These are phyloP conservation scores for Saguinus imperator DNA, from an alignment of 2,113 vertebrate species.

Conservation along the genomic window DNA sequence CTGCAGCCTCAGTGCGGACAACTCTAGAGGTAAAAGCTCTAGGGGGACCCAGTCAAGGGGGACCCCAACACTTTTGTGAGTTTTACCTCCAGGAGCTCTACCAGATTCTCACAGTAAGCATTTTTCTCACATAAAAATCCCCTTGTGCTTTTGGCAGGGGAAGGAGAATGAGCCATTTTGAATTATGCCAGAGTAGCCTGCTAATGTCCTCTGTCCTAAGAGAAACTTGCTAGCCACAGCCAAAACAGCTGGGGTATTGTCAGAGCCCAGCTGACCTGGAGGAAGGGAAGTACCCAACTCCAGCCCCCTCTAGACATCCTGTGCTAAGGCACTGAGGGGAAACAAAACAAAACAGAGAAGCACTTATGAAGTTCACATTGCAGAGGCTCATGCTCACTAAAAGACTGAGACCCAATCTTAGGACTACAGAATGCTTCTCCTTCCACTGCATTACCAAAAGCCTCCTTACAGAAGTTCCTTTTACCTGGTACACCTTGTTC, in stretches of 20 bases:
- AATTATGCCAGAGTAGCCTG: neutral
- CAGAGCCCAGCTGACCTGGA: neutral
- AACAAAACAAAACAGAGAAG: neutral
- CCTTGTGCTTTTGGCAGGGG: neutral
- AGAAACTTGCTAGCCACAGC: neutral
- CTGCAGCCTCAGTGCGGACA: neutral
- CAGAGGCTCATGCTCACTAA: neutral
- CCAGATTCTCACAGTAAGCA: neutral
- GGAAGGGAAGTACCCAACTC: neutral
- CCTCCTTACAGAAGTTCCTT: neutral
- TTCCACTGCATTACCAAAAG: neutral
- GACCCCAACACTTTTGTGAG: neutral
- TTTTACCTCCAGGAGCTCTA: neutral
- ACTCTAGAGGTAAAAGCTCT: neutral
- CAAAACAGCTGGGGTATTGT: neutral
- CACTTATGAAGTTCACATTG: neutral
- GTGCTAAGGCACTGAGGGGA: neutral
- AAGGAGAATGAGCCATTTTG: neutral
- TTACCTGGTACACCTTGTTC: neutral
- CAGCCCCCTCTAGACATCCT: neutral
- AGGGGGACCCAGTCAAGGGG: neutral
- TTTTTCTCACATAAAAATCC: neutral
- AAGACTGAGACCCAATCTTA: neutral
- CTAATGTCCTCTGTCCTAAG: neutral
- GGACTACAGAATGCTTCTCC: neutral